phyloP scores from a whole-genome alignment of 2,797 vertebrate species.

The Pteropus rufus region DNA sequence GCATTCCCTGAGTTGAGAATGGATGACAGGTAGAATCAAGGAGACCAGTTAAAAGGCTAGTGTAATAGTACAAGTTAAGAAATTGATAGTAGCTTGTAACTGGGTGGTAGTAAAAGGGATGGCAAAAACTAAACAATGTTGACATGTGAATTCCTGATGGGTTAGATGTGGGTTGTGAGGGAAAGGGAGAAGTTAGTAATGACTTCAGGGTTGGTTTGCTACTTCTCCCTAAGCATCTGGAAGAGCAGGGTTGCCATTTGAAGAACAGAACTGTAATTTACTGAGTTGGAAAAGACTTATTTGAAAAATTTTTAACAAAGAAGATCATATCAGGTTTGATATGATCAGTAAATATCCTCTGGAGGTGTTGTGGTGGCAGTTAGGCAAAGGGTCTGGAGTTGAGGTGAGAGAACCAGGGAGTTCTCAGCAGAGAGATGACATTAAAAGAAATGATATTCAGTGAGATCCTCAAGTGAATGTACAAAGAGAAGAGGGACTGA shows the following conservation, averaged over 20 bases:
- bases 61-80: background rate
- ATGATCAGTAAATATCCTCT: background rate
- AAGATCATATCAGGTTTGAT: background rate
- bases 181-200: background rate
- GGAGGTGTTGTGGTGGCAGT: background rate
- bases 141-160: background rate
- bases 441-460: background rate
- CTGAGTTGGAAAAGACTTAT: background rate
- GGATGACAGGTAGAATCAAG: background rate
- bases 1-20: background rate
- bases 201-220: background rate
- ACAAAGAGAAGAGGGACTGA: background rate
- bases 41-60: background rate
- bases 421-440: background rate
- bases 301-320: background rate
- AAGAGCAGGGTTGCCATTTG: background rate
- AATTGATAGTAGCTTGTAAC: background rate
- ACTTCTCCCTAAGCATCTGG: background rate
- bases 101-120: background rate
- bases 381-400: background rate
- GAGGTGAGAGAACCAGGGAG: background rate
- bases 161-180: background rate
- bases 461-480: background rate
- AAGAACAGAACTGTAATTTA: background rate
- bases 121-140: background rate